A percentile compares a stretch with the other conserved stretches of the same genome.
Conservation (phyloP, 2,797 vertebrate genomes). For the Helarctos malayanus region DNA sequence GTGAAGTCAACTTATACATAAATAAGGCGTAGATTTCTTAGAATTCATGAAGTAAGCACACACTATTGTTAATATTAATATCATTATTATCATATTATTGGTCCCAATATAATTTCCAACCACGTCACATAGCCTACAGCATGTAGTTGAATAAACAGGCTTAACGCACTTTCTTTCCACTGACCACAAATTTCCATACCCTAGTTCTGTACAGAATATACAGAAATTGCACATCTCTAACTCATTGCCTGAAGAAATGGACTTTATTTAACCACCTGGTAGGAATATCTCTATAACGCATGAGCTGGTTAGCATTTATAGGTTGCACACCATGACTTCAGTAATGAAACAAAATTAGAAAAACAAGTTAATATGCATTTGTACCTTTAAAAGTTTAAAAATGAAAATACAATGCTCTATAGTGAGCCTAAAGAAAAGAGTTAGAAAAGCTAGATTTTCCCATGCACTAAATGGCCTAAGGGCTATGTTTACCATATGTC, state of each 20-base stretch:
- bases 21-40: neutral
- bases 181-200: neutral
- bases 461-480: conserved; percentile 58
- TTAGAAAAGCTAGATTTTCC: conserved; percentile 62
- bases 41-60: conserved; percentile 21
- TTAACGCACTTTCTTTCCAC: neutral
- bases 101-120: neutral
- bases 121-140: neutral
- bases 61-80: conserved; percentile 46
- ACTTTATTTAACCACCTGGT: neutral
- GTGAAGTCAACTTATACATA: neutral
- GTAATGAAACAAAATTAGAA: conserved; percentile 73
- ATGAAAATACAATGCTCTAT: conserved; percentile 55
- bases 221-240: neutral
- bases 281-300: neutral
- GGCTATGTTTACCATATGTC: conserved; percentile 64
- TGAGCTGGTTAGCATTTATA: neutral
- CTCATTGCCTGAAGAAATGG: conserved; percentile 30
- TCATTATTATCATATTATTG: neutral
- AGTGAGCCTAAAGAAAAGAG: conserved; percentile 63
- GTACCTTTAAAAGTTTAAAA: conserved; percentile 51
- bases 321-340: conserved; percentile 29
- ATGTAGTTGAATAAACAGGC: neutral
- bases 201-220: neutral
- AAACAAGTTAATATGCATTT: conserved; percentile 80